Evolutionary conservation across 2,113 vertebrate genomes (phyloP).

Genomic region (Daubentonia madagascariensis): DNA sequence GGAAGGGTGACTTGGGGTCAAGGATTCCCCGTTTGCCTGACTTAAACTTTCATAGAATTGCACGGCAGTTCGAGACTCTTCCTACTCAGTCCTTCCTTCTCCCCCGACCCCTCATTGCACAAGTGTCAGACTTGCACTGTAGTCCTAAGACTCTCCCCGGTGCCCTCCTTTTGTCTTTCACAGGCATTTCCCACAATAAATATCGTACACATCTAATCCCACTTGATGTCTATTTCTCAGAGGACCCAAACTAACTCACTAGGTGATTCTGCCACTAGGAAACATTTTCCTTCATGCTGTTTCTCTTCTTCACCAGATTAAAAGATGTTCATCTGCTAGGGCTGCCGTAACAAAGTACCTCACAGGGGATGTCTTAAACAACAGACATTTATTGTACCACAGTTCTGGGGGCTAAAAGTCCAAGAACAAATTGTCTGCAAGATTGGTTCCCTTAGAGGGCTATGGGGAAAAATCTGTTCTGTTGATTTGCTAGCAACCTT

Average conservation of each 20-base stretch:
- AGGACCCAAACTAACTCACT: background rate
- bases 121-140: background rate
- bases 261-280: background rate
- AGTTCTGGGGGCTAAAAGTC: background rate
- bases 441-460: background rate
- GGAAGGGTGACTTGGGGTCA: background rate
- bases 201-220: background rate
- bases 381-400: background rate
- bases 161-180: background rate
- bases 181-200: background rate
- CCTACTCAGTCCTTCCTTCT: background rate
- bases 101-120: background rate
- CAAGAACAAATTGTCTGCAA: background rate
- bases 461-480: background rate
- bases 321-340: background rate
- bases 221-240: background rate
- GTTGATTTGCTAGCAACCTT: background rate
- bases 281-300: background rate
- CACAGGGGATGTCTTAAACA: background rate
- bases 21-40: background rate
- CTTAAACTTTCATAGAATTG: background rate
- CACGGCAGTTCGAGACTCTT: background rate
- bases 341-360: background rate
- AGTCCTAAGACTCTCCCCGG: background rate
- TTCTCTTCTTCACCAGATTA: background rate